Base-by-base conservation (phyloP, 2,113 vertebrate genomes). In the Bettongia penicillata region DNA sequence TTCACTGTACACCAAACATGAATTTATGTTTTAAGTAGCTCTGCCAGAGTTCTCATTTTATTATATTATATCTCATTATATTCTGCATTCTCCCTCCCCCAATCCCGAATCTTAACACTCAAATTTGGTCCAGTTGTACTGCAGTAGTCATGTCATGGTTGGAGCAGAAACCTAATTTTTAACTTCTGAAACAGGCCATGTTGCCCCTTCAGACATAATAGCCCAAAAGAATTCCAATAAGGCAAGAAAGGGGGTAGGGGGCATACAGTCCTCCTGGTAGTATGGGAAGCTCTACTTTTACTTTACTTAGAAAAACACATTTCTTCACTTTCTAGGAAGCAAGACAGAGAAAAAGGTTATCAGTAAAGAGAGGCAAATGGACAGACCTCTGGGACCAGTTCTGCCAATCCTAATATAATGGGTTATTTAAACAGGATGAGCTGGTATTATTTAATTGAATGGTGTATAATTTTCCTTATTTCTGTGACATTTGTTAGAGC, bases 111-210 rank as follows among this genome's bases (percentile, higher is more conserved):
- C 48, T 48, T 48, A 48, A 51, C 0, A 89, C 51, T 43, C 0
- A 2, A 2, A 0, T 50, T n/a, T 47, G n/a, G 28, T 92, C 14
- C 52, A 14, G 12, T 91, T 92, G 91, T 90, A 84, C 55, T 95
- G 92, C 55, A 93, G 90, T 90, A 43, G 3, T 89, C 93, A 95
- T 95, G 95, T 96, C 93, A 94, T 95, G 31, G 95, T 95, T n/a
- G 37, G 14, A 77, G 37, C 14, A 77, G 37, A 77, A n/a, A 77
- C 37, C 3, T 77, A 77, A 77, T 77, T n/a, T 77, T 77, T n/a
- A 77, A 77, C 37, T 77, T 16, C 31, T 77, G 26, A 57, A 77
- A n/a, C 5, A n/a, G 61, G 31, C 16, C 37, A 77, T 77, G 61
- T n/a, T n/a, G 37, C 14, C 37, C 14, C 31, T 31, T n/a, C 4